phyloP scores from a whole-genome alignment of 2,797 vertebrate species.

The Delichon dasypus region DNA sequence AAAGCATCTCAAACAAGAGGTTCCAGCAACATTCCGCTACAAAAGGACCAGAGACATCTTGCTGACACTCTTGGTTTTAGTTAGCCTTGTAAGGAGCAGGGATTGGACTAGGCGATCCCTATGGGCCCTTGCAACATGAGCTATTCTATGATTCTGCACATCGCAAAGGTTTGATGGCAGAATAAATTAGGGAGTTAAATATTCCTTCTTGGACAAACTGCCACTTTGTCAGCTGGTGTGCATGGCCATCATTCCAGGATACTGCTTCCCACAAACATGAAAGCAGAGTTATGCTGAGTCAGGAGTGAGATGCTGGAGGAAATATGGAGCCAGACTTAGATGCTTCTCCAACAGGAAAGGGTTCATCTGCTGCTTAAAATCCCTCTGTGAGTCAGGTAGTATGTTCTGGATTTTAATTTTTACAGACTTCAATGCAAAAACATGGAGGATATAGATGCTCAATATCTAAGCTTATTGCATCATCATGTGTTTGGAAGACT shows the following conservation, averaged over 20 bases:
- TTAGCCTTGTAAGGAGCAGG: background rate
- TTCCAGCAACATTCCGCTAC: background rate
- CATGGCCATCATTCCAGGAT: background rate
- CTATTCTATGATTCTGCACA: background rate
- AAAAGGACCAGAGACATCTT: background rate
- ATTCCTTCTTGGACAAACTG: background rate
- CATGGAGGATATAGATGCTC: background rate
- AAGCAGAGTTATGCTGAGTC: background rate
- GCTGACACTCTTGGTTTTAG: background rate
- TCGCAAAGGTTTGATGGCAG: background rate
- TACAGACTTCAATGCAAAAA: background rate
- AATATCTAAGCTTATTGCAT: background rate
- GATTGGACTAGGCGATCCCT: background rate
- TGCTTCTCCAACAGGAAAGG: background rate
- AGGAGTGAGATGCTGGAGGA: background rate
- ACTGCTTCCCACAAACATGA: background rate
- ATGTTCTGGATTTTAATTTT: background rate
- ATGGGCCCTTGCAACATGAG: background rate
- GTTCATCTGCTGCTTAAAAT: background rate
- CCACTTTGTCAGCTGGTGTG: background rate
- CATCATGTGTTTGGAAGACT: background rate
- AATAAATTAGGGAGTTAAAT: background rate
- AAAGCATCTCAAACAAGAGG: background rate
- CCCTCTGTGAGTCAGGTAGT: background rate
- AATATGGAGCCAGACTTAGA: background rate